Conservation (phyloP, 1,140 invertebrate genomes). For the Diabrotica virgifera region DNA sequence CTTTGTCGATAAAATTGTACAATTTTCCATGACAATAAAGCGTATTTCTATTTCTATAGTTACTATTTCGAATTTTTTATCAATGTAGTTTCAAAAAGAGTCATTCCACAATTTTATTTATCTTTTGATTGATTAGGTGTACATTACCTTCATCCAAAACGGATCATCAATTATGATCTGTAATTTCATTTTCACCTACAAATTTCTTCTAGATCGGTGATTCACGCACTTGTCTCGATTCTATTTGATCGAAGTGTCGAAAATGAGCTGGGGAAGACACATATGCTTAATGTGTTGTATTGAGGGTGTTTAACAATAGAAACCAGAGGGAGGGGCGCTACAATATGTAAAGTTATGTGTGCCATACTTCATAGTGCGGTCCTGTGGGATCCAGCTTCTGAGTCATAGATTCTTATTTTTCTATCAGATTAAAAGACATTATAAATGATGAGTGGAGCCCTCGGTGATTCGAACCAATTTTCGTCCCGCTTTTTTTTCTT, state of each 20-base stretch:
- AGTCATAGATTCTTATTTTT: slow-evolving; percentile 16
- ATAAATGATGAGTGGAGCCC: slow-evolving; percentile 15
- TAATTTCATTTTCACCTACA: not conserved
- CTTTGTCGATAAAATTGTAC: no score
- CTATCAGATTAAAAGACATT: slow-evolving; percentile 5
- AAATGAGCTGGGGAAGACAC: slow-evolving; percentile 29
- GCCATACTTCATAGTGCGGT: slow-evolving; percentile 18
- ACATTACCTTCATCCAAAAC: no score
- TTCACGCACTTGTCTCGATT: slow-evolving; percentile 16
- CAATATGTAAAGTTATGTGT: slow-evolving; percentile 30
- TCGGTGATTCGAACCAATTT: slow-evolving; percentile 5
- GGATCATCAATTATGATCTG: not conserved
- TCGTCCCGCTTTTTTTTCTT: slow-evolving; percentile 7
- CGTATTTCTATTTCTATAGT: no score
- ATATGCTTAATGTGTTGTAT: slow-evolving; percentile 35
- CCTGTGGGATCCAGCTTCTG: slow-evolving; percentile 11
- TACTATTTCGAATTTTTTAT: no score
- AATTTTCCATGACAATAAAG: no score
- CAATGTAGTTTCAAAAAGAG: no score
- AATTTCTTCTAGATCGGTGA: slow-evolving; percentile 4
- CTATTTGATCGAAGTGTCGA: not conserved
- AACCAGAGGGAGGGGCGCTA: slow-evolving; percentile 19
- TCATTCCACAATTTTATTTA: no score
- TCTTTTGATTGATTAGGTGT: no score
- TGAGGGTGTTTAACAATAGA: slow-evolving; percentile 17